Percentiles rank a stretch among this genome's conserved stretches.
phyloP scores from a whole-genome alignment of 1,140 invertebrate genomes.

The Chrysopa pallens region DNA sequence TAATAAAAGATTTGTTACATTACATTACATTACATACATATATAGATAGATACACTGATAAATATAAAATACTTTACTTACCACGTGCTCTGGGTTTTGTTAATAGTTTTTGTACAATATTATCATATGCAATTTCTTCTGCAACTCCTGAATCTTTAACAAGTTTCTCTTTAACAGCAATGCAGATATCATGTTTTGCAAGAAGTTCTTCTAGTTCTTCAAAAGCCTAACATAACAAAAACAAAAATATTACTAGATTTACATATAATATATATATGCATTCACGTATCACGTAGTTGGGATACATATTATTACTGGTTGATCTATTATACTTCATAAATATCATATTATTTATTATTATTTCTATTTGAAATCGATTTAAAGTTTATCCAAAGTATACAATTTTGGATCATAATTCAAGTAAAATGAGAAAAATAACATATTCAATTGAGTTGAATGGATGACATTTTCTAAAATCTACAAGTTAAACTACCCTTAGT shows the following conservation, averaged over 20 bases:
- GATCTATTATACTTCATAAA: no score
- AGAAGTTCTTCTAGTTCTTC: conserved; percentile 78
- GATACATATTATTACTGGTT: no score
- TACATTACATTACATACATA: not conserved
- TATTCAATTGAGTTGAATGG: no score
- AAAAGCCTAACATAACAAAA: conserved; percentile 54
- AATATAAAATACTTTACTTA: conserved; percentile 24
- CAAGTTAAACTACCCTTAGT: no score
- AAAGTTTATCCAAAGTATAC: no score
- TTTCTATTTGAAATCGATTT: no score
- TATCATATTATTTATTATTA: no score
- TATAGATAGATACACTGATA: conserved; percentile 3
- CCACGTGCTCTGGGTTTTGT: conserved; percentile 75
- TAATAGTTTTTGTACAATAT: conserved; percentile 64
- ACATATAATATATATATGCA: no score
- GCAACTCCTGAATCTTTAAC: conserved; percentile 92
- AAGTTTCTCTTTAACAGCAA: conserved; percentile 83
- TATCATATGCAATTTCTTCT: conserved; percentile 68
- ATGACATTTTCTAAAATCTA: no score
- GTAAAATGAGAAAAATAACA: no score
- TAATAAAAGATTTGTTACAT: not conserved
- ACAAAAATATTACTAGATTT: not conserved
- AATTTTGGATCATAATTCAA: no score
- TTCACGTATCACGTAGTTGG: no score
- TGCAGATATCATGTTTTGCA: conserved; percentile 68